Percentiles rank a stretch among this genome's conserved stretches.
Evolutionary conservation across 1,140 invertebrate genomes (phyloP).

Genomic region (Vanessa tameamea): DNA sequence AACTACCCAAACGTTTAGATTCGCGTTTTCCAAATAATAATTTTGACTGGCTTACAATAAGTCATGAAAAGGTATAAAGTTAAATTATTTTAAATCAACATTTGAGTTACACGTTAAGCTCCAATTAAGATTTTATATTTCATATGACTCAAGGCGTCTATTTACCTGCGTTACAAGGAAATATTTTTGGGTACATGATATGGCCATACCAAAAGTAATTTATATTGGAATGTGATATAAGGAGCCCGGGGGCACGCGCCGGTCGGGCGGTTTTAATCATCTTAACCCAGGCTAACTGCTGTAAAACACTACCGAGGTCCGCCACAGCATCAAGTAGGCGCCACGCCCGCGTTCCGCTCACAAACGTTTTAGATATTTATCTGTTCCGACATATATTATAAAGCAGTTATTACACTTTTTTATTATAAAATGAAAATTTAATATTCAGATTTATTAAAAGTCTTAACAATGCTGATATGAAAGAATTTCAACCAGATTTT

Average conservation of each 20-base stretch:
- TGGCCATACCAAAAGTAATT: conserved; percentile 70
- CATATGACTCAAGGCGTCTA: conserved; percentile 6
- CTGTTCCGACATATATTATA: neutral
- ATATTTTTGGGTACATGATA: conserved; percentile 60
- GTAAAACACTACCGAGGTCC: conserved; percentile 57
- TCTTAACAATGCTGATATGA: too few relatives aligned
- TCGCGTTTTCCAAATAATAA: neutral
- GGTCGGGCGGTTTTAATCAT: conserved; percentile 66
- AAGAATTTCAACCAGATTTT: too few relatives aligned
- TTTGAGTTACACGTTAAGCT: too few relatives aligned
- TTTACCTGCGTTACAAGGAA: conserved; percentile 31
- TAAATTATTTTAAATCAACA: too few relatives aligned
- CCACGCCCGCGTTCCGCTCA: conserved; percentile 47
- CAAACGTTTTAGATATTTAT: conserved; percentile 18
- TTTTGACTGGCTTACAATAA: too few relatives aligned
- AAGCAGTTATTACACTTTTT: too few relatives aligned
- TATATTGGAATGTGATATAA: conserved; percentile 79
- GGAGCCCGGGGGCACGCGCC: conserved; percentile 66
- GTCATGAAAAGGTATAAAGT: too few relatives aligned
- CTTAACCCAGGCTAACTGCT: conserved; percentile 55
- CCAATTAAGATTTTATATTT: neutral
- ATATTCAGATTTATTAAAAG: too few relatives aligned
- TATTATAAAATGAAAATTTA: too few relatives aligned
- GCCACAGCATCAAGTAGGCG: conserved; percentile 46
- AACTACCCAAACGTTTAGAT: conserved; percentile 24